Percentiles rank a stretch among this genome's conserved stretches.
These are phyloP conservation scores for Drosophila yooni DNA, from an alignment of 2,888 invertebrate species.

Conservation along the genomic window DNA sequence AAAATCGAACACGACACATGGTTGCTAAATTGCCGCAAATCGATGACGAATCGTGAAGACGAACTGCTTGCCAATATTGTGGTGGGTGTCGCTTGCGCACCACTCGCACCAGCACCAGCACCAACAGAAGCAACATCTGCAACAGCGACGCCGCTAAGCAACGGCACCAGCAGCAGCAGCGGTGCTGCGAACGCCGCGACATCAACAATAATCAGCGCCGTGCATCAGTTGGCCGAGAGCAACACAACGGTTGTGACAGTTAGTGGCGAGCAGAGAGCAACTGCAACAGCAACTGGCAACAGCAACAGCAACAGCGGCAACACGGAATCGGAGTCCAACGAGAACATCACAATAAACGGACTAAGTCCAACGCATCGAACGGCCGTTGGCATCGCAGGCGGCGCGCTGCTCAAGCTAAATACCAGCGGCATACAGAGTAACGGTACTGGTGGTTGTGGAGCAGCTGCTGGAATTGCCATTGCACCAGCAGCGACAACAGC, in stretches of 20 bases:
- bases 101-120: constrained; percentile 27
- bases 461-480: constrained; percentile 8
- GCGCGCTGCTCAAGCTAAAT: constrained; percentile 58
- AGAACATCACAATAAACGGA: constrained; percentile 80
- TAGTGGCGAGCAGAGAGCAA: constrained; percentile 33
- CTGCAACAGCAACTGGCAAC: constrained; percentile 78
- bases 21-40: constrained; percentile 90
- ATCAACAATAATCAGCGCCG: constrained; percentile 74
- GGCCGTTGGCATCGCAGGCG: neutral
- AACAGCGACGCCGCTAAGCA: constrained; percentile 32
- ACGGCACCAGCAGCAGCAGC: constrained; percentile 41
- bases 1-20: constrained; percentile 95
- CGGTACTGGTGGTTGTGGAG: constrained; percentile 14
- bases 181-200: constrained; percentile 68
- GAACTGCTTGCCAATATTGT: constrained; percentile 85
- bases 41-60: constrained; percentile 92
- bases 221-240: constrained; percentile 69
- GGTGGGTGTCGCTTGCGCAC: constrained; percentile 49
- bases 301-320: constrained; percentile 56
- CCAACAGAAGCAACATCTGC: constrained; percentile 3
- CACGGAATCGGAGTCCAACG: constrained; percentile 73
- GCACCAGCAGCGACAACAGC: constrained; percentile 19
- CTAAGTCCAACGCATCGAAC: constrained; percentile 67
- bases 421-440: constrained; percentile 51
- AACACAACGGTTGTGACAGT: constrained; percentile 62